Evolutionary conservation across 92 coral and sea anemone genomes (phyloP), one percentile per base, ranked within the genome.

Genomic region (Porites lobata): DNA sequence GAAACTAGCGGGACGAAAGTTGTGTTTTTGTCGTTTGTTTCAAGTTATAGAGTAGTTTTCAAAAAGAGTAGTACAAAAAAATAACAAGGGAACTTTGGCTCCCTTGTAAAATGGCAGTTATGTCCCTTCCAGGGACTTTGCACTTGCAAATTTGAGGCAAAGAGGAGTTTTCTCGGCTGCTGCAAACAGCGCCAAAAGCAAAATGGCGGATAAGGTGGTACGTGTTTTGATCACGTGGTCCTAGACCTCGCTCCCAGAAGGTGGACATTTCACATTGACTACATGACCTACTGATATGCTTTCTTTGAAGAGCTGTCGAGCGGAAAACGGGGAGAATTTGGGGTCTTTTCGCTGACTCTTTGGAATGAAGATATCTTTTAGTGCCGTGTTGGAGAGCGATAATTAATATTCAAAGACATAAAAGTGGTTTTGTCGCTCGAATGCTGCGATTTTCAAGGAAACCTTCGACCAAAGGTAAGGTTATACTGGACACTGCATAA

Each of bases 401-500:
- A 64, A 53, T 84, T 73, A 20, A 38, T 50, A 43, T 43, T 6
- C 73, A 84, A 24, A 72, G 54, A 71, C 58, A 13, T 21, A 61
- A 73, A 53, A 2, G 64, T 56, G 69, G 81, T 69, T 32, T 69
- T 64, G 71, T 72, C 74, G 78, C 84, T 95, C 98, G 98, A 77
- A 95, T 95, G 98, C 98, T 91, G 76, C 98, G 98, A 57, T 95
- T 95, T 87, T 87, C 92, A 74, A 90, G 96, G 89, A 95, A 93
- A 84, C 85, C 98, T 53, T 89, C 96, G 77, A 92, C 92, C 78
- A 91, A 79, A 52, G 89, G 89, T 76, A 85, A 85, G 29, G 57
- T 29, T 74, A 11, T 72, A 20, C 52, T 59, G 47, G 47, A 38
- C 6, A 38, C 47, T 18, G 21, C 64, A 50, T 19, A 21, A 17